A percentile compares a stretch with the other conserved stretches of the same genome.
Conservation (phyloP, 2,888 invertebrate species). For the Spilarctia lutea region DNA sequence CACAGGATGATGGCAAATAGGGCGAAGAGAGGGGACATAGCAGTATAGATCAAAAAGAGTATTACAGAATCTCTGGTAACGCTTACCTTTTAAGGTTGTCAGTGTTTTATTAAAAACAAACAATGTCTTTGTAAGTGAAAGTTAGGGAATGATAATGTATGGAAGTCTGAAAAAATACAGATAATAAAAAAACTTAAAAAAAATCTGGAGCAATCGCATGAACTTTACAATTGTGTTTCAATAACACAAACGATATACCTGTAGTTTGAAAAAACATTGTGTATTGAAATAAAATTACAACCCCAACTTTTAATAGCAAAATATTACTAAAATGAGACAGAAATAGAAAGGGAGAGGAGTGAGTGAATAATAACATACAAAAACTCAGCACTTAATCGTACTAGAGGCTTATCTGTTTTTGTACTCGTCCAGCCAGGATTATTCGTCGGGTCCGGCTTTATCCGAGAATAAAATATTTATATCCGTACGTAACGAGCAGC, state of each 20-base stretch:
- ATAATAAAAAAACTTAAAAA: not conserved
- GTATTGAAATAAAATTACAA: not conserved
- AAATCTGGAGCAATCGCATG: not conserved
- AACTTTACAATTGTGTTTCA: not conserved
- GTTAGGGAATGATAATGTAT: not conserved
- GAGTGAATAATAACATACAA: constrained; percentile 49
- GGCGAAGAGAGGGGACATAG: not conserved
- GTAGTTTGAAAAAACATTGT: not conserved
- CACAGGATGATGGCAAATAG: not conserved
- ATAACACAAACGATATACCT: not conserved
- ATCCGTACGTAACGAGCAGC: constrained; percentile 64
- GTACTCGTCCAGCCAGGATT: constrained; percentile 67
- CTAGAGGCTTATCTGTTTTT: constrained; percentile 71
- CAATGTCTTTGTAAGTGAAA: not conserved
- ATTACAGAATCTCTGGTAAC: not conserved
- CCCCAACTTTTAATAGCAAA: not conserved
- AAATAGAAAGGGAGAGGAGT: constrained; percentile 6
- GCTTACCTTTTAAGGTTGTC: not conserved
- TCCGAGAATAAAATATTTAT: constrained; percentile 76
- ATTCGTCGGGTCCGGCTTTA: constrained; percentile 59
- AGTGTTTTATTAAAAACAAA: constrained; percentile 8
- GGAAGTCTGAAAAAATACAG: not conserved
- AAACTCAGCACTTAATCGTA: constrained; percentile 68
- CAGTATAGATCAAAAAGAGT: not conserved
- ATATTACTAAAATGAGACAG: constrained; percentile 9